Evolutionary conservation across 1,140 invertebrate species (phyloP), one percentile per base, ranked within the genome.

Genomic region (Zophobas morio): DNA sequence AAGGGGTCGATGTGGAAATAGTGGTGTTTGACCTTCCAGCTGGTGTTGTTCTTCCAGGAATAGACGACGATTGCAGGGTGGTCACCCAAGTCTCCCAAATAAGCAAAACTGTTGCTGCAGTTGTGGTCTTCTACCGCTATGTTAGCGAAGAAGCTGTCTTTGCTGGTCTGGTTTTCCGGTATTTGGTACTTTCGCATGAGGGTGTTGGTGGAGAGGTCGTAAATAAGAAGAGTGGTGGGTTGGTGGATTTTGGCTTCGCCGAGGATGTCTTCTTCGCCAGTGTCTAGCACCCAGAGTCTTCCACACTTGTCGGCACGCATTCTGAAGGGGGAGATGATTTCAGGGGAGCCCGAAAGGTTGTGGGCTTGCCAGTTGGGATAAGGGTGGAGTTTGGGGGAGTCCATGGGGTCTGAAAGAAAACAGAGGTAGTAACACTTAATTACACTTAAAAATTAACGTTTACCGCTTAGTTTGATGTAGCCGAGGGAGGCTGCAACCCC

Each of bases 331-430:
- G 93, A 94, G 0, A 94, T 90, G n/a, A 94, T 90, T 81, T 93
- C 92, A 1, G 91, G 89, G 0, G 87, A 85, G 36, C 88, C 88
- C 2, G 77, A 54, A 2, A 78, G 46, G 49, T 78, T 77, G 79
- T 95, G 93, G 0, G 92, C 90, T 74, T 91, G 90, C 93, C 93
- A 95, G 63, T 90, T 93, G 1, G 94, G 94, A 81, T 93, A 95
- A 0, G 94, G 94, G 20, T 87, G 92, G 51, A 95, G 81, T 32
- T 88, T 89, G 0, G 94, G 93, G 51, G 92, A 93, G 78, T 88
- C 89, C 4, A 87, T 90, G 0, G 88, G 88, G 83, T 92, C 93
- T 94, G 87, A 75, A 90, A 89, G 53, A 66, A 79, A 75, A 84
- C 81, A 39, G 49, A 49, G 42, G 42, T 46, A 8, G 3, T 46